These are phyloP conservation scores for Cyprinodon variegatus DNA, from an alignment of 2,113 vertebrate species.

Conservation along the genomic window DNA sequence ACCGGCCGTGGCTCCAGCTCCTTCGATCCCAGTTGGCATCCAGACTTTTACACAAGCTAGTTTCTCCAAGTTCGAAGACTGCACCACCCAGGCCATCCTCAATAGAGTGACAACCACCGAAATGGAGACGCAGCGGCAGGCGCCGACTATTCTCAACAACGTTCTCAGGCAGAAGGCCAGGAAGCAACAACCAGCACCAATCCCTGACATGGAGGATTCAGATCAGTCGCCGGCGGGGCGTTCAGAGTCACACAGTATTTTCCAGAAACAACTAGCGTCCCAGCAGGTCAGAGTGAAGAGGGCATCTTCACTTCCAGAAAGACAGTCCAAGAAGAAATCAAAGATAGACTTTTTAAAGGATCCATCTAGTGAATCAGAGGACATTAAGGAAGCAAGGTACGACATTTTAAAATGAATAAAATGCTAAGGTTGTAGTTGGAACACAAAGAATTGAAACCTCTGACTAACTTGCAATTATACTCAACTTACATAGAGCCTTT, in stretches of 20 bases:
- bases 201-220: conserved; percentile 27
- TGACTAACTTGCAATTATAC: too few species aligned
- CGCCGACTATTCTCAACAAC: conserved; percentile 50
- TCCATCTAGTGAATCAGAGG: conserved; percentile 47
- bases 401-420: background rate
- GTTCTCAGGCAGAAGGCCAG: conserved; percentile 2
- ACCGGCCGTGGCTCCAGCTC: background rate
- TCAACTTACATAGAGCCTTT: too few species aligned
- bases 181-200: background rate
- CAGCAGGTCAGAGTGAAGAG: conserved; percentile 76
- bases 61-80: conserved; percentile 16
- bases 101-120: conserved; percentile 70
- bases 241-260: background rate
- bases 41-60: conserved; percentile 9
- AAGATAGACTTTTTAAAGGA: conserved; percentile 73
- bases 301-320: conserved; percentile 59
- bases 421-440: background rate
- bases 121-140: conserved; percentile 22
- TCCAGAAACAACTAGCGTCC: background rate
- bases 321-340: conserved; percentile 74
- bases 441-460: too few species aligned
- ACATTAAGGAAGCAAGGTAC: conserved; percentile 57
- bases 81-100: conserved; percentile 68
- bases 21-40: conserved; percentile 1
- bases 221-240: conserved; percentile 22